These are phyloP conservation scores for Nemoura dubitans DNA, from an alignment of 2,888 invertebrate species.

Conservation along the genomic window DNA sequence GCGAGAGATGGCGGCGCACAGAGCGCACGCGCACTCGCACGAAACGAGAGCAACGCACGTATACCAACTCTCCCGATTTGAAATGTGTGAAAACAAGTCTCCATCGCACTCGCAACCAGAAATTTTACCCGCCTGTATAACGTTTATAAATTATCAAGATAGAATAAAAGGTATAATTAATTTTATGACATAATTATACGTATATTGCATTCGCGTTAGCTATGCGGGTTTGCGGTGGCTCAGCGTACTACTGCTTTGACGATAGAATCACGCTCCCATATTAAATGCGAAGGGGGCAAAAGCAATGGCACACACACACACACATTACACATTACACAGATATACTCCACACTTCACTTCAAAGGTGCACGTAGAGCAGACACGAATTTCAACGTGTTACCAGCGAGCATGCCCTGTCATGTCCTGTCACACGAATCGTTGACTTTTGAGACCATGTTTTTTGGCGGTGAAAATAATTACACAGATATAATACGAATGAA, in stretches of 20 bases:
- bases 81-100: constrained; percentile 37
- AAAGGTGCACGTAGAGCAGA: background rate
- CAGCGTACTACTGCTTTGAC: background rate
- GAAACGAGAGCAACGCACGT: too few relatives aligned
- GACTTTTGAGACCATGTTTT: background rate
- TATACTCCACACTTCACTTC: background rate
- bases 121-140: background rate
- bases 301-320: too few relatives aligned
- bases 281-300: background rate
- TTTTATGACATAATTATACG: constrained; percentile 42
- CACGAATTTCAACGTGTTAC: background rate
- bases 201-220: background rate
- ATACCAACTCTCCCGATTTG: too few relatives aligned
- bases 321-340: background rate
- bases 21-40: too few relatives aligned
- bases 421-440: constrained; percentile 12
- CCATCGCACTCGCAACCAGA: background rate
- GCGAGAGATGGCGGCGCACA: too few relatives aligned
- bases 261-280: constrained; percentile 21
- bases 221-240: background rate
- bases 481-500: background rate
- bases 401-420: background rate
- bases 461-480: constrained; percentile 5
- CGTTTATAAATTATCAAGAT: constrained; percentile 33
- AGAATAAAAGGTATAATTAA: constrained; percentile 38